Evolutionary conservation across 2,888 invertebrate genomes (phyloP), one percentile per base, ranked within the genome.

Genomic region (Leptopilina drosophilae): DNA sequence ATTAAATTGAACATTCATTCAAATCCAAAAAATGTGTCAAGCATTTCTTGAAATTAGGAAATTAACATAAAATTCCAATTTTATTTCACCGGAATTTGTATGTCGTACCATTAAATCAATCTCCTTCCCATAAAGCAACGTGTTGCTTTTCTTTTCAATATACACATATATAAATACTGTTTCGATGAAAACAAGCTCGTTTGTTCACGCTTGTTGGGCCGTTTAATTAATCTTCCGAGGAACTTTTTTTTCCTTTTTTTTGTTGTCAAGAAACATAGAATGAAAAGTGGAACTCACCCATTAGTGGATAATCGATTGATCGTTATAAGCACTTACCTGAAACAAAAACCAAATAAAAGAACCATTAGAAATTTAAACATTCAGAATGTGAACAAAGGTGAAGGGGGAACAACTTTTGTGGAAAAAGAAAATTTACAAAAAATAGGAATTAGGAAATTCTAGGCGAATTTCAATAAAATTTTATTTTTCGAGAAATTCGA

Each of bases 141-240:
- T 69, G 69, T 69, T 69, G 53, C 49, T 69, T 69, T 69, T 69
- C 69, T 69, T 26, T 64, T 26, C 33, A 2, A 64, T 26, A 20
- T 15, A 20, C 15, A 15, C 15, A 20, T 62, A 20, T 15, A 46
- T 67, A 20, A 67, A 67, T 73, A 53, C 73, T 56, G 33, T 56
- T 73, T 33, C n/a, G 20, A 14, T 73, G 73, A 15, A 56, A 73
- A 73, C 53, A 73, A 73, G 53, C 73, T 33, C 33, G 56, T 56
- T 73, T 73, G 53, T 73, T n/a, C 53, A 56, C 33, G 56, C 53
- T 33, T 53, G 53, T 53, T 33, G 33, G 33, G 53, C 73, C 56
- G n/a, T 73, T 73, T 40, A 73, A 73, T 73, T 73, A 73, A 56
- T 73, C 73, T 73, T 73, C n/a, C 73, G n/a, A 56, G 56, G 4